Conservation (phyloP, 2,797 vertebrate genomes). For the Champsocephalus esox region DNA sequence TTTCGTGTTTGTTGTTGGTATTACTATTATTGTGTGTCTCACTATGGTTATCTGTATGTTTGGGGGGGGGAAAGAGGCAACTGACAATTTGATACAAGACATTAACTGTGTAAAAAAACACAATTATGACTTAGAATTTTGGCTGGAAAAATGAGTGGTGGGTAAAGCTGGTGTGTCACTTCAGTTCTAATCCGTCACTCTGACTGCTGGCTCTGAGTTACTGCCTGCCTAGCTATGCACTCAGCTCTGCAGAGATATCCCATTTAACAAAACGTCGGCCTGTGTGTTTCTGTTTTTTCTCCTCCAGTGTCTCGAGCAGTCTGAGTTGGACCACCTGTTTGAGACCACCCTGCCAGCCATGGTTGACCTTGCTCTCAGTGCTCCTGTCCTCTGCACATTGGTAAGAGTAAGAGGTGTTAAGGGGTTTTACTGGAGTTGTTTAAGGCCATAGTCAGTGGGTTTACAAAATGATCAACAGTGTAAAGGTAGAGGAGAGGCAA, state of each 20-base stretch:
- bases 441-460: neutral
- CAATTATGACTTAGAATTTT: neutral
- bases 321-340: constrained; percentile 89
- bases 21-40: neutral
- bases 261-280: constrained; percentile 43
- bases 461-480: constrained; percentile 6
- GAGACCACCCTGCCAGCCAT: constrained; percentile 89
- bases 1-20: neutral
- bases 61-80: neutral
- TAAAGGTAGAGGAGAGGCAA: neutral
- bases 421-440: neutral
- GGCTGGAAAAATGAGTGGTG: neutral
- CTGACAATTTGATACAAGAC: neutral
- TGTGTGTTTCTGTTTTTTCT: constrained; percentile 24
- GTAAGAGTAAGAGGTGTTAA: constrained; percentile 84
- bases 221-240: constrained; percentile 47
- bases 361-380: constrained; percentile 89
- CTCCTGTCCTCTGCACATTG: constrained; percentile 91
- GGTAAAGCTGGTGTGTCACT: constrained; percentile 23
- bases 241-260: constrained; percentile 35
- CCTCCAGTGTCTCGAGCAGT: constrained; percentile 87
- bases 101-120: neutral
- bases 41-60: neutral
- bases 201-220: constrained; percentile 48
- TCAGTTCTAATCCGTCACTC: constrained; percentile 43